Evolutionary conservation across 2,797 vertebrate genomes (phyloP).

Genomic region (Characodon lateralis): DNA sequence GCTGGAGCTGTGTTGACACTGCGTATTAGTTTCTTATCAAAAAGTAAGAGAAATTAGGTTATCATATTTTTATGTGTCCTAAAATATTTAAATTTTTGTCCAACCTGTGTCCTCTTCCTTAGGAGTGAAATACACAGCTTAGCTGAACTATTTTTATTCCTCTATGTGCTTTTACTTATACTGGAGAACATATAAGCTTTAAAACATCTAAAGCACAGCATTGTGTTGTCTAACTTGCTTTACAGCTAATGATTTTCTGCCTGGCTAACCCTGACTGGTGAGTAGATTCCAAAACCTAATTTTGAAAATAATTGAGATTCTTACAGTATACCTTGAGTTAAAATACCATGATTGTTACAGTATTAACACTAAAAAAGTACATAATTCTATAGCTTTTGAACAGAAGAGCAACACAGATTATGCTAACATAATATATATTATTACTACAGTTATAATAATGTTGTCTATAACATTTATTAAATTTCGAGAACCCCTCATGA

Average conservation of each 20-base stretch:
- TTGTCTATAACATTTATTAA: too few species aligned
- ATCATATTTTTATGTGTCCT: background rate
- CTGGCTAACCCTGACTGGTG: too few species aligned
- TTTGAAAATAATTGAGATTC: too few species aligned
- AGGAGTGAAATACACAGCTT: background rate
- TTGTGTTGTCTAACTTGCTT: background rate
- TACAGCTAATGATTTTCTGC: background rate
- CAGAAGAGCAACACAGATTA: too few species aligned
- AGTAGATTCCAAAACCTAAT: too few species aligned
- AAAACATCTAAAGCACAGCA: background rate
- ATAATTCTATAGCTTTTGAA: too few species aligned
- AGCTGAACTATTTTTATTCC: background rate
- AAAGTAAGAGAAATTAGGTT: background rate
- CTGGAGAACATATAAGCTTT: background rate
- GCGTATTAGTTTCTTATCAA: slow-evolving; percentile 8
- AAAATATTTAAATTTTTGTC: background rate
- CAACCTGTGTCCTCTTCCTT: background rate
- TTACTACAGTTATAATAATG: too few species aligned
- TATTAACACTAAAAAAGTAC: too few species aligned
- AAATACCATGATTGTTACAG: too few species aligned
- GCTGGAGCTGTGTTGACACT: slow-evolving; percentile 11
- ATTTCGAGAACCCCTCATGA: too few species aligned
- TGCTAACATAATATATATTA: too few species aligned
- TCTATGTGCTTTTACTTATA: background rate
- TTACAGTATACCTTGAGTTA: too few species aligned